Percentiles rank a stretch among this genome's conserved stretches.
Conservation (phyloP, 2,888 invertebrate genomes). For the Julus scanicus region DNA sequence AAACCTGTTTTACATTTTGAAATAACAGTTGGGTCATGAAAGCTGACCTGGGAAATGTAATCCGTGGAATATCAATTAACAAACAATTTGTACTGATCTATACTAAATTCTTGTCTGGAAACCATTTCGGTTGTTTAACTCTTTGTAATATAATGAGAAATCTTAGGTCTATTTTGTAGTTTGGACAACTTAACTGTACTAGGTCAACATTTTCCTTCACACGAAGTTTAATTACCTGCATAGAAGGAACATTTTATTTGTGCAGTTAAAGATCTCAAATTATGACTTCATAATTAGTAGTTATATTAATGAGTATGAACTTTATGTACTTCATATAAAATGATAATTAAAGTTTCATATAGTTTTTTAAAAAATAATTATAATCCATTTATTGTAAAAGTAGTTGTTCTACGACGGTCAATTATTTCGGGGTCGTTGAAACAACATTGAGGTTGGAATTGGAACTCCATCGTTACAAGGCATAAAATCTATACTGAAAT, state of each 20-base stretch:
- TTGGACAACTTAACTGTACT: neutral
- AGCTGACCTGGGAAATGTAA: too few relatives aligned
- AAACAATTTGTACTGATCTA: too few relatives aligned
- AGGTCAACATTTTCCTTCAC: neutral
- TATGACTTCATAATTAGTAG: neutral
- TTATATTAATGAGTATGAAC: neutral
- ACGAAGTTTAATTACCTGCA: neutral
- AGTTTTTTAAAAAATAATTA: neutral
- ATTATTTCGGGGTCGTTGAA: neutral
- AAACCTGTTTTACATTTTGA: too few relatives aligned
- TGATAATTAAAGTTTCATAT: neutral
- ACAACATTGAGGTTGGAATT: neutral
- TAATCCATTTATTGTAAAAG: neutral
- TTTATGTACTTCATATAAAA: neutral
- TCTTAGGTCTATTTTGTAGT: neutral
- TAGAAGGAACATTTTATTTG: constrained; percentile 2
- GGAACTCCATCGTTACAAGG: neutral
- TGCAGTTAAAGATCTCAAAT: neutral
- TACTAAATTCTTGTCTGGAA: neutral
- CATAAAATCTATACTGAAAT: neutral
- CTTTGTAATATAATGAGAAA: neutral
- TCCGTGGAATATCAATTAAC: too few relatives aligned
- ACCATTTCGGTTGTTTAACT: neutral
- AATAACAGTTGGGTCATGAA: too few relatives aligned
- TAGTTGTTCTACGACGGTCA: neutral